These are phyloP conservation scores for Baryphthengus martii DNA, from an alignment of 2,113 vertebrate genomes.

Conservation along the genomic window DNA sequence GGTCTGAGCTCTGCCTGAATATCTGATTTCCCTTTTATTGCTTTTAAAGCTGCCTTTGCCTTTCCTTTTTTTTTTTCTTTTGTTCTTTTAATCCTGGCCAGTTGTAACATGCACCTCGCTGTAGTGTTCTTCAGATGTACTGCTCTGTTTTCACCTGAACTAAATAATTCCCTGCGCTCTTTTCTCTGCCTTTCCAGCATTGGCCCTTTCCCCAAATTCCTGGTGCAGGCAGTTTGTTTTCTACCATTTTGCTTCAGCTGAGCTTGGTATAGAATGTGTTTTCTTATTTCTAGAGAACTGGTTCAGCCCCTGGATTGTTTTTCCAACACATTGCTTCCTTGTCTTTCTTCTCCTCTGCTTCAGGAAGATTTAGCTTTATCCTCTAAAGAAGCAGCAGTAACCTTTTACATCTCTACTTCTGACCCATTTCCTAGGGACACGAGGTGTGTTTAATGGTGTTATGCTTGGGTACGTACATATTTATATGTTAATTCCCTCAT, in stretches of 20 bases:
- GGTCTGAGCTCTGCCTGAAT: constrained; percentile 41
- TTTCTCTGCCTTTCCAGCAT: not conserved
- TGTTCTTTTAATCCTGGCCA: not conserved
- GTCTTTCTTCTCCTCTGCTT: not conserved
- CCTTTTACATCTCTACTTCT: not conserved
- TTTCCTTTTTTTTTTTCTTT: not conserved
- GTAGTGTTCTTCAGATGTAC: not conserved
- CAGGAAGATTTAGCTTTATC: not conserved
- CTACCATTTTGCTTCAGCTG: constrained; percentile 19
- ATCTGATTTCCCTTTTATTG: constrained; percentile 6
- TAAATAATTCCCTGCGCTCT: not conserved
- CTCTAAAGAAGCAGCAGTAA: not conserved
- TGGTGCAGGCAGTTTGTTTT: not conserved
- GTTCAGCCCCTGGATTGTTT: not conserved
- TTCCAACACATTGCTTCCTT: not conserved
- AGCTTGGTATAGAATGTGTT: not conserved
- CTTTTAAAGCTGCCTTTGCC: not conserved
- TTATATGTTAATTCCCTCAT: not conserved
- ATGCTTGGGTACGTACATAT: accelerated
- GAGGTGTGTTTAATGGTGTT: not conserved
- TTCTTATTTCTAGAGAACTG: not conserved
- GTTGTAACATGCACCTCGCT: not conserved
- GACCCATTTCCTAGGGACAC: not conserved
- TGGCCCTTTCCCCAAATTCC: not conserved
- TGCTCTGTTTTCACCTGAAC: not conserved